Base-by-base conservation (phyloP, 2,888 invertebrate species). In the Carcina quercana region DNA sequence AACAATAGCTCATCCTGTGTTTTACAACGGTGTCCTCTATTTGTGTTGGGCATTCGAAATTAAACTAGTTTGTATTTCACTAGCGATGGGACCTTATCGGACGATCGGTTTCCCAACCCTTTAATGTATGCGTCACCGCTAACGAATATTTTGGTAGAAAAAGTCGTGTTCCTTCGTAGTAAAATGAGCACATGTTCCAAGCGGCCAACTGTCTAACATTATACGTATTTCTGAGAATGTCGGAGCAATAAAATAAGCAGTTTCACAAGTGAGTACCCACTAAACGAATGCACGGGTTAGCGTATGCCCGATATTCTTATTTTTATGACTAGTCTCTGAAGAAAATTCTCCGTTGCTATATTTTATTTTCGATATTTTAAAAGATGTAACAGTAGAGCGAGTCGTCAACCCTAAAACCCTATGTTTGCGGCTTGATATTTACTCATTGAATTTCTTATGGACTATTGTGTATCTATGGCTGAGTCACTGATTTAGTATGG, bases 21-120 rank as follows among this genome's bases (percentile, higher is more conserved):
- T 73, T 63, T 68, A 72, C 69, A 67, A 62, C 57, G 57, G 45
- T 45, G 59, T 64, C 62, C 65, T 71, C 67, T 68, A 71, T 73
- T 74, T 71, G 56, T 61, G 54, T 59, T 55, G 58, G 55, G 57
- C 61, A 57, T 60, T 67, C 56, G 47, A 64, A 71, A 69, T 69
- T 69, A 61, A 75, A 76, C 70, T 70, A 76, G 65, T 80, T 75
- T 71, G 71, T 75, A 70, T 72, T 76, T 65, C 62, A 65, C 59
- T 59, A 60, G 53, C 60, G 62, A 59, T 51, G 52, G 51, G 53
- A 63, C 68, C 70, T 78, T 79, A 80, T 80, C 80, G 2, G 47
- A 13, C 60, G 66, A 79, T 82, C 75, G 59, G 61, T 71, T 68
- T 70, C 65, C 66, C 58, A 75, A 78, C 79, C 78, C 79, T 80